Evolutionary conservation across 2,888 invertebrate genomes (phyloP), one percentile per base, ranked within the genome.

Genomic region (Baccha elongata): DNA sequence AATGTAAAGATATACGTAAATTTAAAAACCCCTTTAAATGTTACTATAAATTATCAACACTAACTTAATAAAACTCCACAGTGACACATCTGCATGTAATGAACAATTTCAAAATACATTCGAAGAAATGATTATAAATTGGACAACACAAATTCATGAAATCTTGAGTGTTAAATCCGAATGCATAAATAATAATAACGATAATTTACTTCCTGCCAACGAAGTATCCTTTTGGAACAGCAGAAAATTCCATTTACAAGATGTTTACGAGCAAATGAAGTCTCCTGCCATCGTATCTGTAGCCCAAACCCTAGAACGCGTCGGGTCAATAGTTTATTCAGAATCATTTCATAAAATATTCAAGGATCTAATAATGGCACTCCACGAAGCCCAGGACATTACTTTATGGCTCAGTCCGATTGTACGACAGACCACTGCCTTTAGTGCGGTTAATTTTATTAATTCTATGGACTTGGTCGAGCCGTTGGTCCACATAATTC

Each of bases 61-160:
- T 40, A 3, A n/a, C n/a, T 13, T 11, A 1, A 8, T 35, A 8
- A 3, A 35, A 7, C 3, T 55, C 5, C 26, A 35, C 44, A 81
- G 81, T 1, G 71, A 71, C 60, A 21, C 80, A 2, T 83, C 87
- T 3, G 87, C 88, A 1, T 58, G 87, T 48, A 88, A 89, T 19
- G 64, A 86, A 0, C 88, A 89, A 71, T 88, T 90, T 74, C 87
- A 87, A 88, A 94, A 95, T 65, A 93, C 95, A 65, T 94, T 98
- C 65, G 98, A 98, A 91, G 95, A 95, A 58, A 94, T 96, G 65
- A 93, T 98, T 15, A 96, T 97, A 86, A 97, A 96, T 89, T 98
- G 98, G 98, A 94, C 95, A 5, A 92, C 93, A 42, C 95, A 96
- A 91, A 94, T 97, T 67, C 94, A 94, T 84, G 88, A 88, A 52